These are phyloP conservation scores for Hydrotaea diabolus DNA, from an alignment of 2,888 invertebrate genomes.

Conservation along the genomic window DNA sequence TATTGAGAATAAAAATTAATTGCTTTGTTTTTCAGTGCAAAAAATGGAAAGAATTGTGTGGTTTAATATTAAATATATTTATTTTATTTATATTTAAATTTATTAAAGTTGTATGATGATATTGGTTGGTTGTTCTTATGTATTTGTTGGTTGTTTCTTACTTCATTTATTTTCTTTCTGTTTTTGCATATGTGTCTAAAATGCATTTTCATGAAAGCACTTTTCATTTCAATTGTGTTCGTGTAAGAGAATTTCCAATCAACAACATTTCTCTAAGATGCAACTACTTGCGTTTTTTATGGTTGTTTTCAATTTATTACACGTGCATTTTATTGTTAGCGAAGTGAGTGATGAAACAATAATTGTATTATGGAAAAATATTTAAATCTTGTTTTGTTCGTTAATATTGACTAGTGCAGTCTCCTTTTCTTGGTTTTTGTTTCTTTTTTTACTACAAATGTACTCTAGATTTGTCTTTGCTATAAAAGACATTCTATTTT, in stretches of 20 bases:
- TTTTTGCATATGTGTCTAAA: conserved; percentile 37
- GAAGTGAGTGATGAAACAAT: conserved; percentile 33
- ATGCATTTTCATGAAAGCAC: conserved; percentile 21
- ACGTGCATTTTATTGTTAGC: conserved; percentile 23
- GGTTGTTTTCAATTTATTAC: conserved; percentile 32
- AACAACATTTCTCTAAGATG: not conserved
- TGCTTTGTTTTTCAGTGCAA: not conserved
- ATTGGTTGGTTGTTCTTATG: conserved; percentile 33
- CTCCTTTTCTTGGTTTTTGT: conserved; percentile 50
- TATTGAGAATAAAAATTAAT: conserved; percentile 57
- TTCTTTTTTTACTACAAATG: conserved; percentile 45
- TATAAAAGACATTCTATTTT: conserved; percentile 24
- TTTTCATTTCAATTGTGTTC: not conserved
- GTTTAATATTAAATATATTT: conserved; percentile 51
- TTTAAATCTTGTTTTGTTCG: conserved; percentile 29
- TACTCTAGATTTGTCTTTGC: not conserved
- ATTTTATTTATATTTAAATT: conserved; percentile 55
- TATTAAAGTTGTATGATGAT: conserved; percentile 23
- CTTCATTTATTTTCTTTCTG: conserved; percentile 1
- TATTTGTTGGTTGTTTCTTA: too few species aligned
- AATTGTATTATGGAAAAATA: not conserved
- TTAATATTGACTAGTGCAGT: conserved; percentile 66
- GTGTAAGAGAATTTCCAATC: not conserved
- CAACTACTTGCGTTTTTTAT: not conserved
- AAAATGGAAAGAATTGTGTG: not conserved